These are phyloP conservation scores for Turdus rufiventris DNA, from an alignment of 2,113 vertebrate species.

Conservation along the genomic window DNA sequence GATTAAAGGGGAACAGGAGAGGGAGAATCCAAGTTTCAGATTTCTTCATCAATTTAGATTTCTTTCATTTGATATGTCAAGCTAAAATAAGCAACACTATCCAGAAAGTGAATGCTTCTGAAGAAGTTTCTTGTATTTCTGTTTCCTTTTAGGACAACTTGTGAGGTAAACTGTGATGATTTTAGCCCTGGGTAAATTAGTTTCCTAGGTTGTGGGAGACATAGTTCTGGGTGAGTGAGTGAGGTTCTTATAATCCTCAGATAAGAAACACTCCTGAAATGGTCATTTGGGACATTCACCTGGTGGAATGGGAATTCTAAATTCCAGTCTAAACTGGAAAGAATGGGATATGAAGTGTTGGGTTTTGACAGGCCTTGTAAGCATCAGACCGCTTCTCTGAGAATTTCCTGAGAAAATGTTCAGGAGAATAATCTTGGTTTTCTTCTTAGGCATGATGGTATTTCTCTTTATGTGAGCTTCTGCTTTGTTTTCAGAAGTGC, in stretches of 20 bases:
- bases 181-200: not conserved
- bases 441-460: not conserved
- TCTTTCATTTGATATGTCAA: constrained; percentile 8
- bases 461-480: not conserved
- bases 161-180: not conserved
- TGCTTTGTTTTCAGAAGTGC: not conserved
- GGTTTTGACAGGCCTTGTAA: not conserved
- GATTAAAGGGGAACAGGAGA: not conserved
- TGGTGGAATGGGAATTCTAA: not conserved
- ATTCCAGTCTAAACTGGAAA: not conserved
- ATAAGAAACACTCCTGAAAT: not conserved
- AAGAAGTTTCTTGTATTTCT: not conserved
- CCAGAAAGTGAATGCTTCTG: not conserved
- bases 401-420: not conserved
- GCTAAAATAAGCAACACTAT: not conserved
- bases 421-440: not conserved
- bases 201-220: not conserved
- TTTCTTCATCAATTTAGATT: not conserved
- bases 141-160: not conserved
- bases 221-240: not conserved
- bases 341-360: not conserved
- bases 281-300: not conserved
- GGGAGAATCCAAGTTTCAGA: not conserved
- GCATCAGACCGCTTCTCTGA: not conserved
- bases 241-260: not conserved